Evolutionary conservation across 2,888 invertebrate genomes (phyloP).

Genomic region (Bruchidius siliquastri): DNA sequence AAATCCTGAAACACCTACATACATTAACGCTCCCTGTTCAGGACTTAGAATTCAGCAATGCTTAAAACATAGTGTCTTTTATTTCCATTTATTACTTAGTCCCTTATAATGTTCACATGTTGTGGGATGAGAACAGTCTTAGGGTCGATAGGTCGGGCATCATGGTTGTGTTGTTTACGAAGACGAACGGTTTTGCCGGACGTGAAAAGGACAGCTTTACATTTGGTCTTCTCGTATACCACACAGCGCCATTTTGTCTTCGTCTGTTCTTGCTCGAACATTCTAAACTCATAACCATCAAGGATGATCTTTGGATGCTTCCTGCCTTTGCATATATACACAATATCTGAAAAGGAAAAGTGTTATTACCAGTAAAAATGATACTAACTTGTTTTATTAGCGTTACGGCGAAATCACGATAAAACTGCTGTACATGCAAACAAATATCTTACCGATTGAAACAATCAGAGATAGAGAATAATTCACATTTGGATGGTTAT

Average conservation of each 20-base stretch:
- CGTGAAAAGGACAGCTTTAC: constrained; percentile 24
- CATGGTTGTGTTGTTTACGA: constrained; percentile 27
- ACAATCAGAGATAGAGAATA: no score
- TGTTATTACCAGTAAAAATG: no score
- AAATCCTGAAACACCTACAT: no score
- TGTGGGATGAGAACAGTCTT: not conserved
- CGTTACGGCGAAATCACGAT: no score
- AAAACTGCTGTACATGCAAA: no score
- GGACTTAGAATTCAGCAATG: no score
- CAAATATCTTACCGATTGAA: no score
- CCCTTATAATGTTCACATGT: not conserved
- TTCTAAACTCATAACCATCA: constrained; percentile 27
- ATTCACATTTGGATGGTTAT: no score
- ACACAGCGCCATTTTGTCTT: constrained; percentile 35
- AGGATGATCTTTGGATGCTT: constrained; percentile 31
- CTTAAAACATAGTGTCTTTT: no score
- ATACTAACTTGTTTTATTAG: no score
- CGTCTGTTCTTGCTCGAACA: constrained; percentile 22
- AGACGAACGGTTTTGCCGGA: constrained; percentile 24
- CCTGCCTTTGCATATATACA: constrained; percentile 22
- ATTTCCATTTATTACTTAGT: not conserved
- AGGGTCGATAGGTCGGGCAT: constrained; percentile 7
- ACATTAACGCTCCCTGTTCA: no score
- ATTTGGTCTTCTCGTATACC: constrained; percentile 27
- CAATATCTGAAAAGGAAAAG: constrained; percentile 19